phyloP scores from a whole-genome alignment of 2,888 invertebrate genomes.

The Tetragonisca angustula region DNA sequence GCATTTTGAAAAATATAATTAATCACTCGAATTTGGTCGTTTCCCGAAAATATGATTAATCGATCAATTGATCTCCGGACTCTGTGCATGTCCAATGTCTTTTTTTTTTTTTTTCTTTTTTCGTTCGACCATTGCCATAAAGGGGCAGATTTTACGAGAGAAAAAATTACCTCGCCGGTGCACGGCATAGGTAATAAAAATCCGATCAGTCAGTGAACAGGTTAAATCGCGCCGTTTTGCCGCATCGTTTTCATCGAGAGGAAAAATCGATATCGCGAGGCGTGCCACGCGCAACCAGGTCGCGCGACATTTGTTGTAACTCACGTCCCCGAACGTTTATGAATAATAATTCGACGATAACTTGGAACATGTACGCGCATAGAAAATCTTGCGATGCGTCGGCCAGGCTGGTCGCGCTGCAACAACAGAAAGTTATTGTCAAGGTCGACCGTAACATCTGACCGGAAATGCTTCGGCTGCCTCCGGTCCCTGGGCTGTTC shows the following conservation, averaged over 20 bases:
- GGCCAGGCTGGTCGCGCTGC: slow-evolving; percentile 30
- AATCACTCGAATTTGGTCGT: too few species aligned
- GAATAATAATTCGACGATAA: slow-evolving; percentile 13
- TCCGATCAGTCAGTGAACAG: not conserved
- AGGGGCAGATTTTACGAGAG: not conserved
- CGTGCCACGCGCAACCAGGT: not conserved
- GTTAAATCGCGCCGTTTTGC: not conserved
- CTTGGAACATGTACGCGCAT: not conserved
- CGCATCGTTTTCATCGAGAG: not conserved
- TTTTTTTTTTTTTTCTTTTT: too few species aligned
- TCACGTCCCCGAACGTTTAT: not conserved
- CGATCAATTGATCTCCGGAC: too few species aligned
- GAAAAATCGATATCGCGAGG: not conserved
- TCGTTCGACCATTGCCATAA: not conserved
- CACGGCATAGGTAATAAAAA: not conserved
- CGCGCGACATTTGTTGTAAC: not conserved
- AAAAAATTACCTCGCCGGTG: not conserved
- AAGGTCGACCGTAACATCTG: slow-evolving; percentile 61
- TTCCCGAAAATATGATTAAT: not conserved
- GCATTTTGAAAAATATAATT: too few species aligned
- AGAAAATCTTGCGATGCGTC: slow-evolving; percentile 6
- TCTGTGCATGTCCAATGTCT: not conserved
- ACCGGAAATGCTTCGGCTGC: slow-evolving; percentile 69
- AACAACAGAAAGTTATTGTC: slow-evolving; percentile 46
- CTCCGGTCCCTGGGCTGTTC: slow-evolving; percentile 33